Conservation (phyloP, 23 tunicate genomes). For the Trididemnum clinides region DNA sequence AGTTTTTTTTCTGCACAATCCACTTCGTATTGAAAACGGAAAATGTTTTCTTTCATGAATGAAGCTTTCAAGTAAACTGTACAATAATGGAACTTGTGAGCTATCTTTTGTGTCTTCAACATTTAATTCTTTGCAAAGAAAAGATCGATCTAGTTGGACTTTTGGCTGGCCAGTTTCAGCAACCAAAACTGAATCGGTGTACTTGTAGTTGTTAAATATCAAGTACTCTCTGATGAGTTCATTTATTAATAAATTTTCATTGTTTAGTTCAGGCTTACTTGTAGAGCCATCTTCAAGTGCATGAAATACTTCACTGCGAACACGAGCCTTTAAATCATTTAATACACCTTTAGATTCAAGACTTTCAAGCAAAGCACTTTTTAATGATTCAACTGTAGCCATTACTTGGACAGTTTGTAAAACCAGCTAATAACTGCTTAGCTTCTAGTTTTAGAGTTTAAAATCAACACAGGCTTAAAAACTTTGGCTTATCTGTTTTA, state of each 20-base stretch:
- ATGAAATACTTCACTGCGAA: constrained; percentile 82
- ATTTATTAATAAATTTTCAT: constrained; percentile 84
- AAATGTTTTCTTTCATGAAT: background rate
- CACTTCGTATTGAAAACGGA: background rate
- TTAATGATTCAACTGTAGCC: constrained; percentile 88
- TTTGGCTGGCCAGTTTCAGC: constrained; percentile 90
- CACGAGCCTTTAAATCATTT: constrained; percentile 65
- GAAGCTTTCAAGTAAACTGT: constrained; percentile 55
- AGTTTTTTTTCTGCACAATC: background rate
- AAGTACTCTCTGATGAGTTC: constrained; percentile 91
- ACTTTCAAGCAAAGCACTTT: constrained; percentile 65
- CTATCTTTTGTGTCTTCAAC: constrained; percentile 51
- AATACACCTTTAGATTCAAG: constrained; percentile 77
- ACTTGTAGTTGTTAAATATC: constrained; percentile 80
- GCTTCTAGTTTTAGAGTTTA: too few relatives aligned
- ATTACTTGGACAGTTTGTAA: too few relatives aligned
- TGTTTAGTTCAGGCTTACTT: constrained; percentile 65
- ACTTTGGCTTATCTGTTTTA: too few relatives aligned
- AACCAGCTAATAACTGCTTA: too few relatives aligned
- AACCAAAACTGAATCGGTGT: constrained; percentile 83
- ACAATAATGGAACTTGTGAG: constrained; percentile 68
- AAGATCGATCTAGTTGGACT: constrained; percentile 69
- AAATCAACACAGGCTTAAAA: too few relatives aligned
- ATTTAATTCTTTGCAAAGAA: constrained; percentile 82
- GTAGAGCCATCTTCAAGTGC: constrained; percentile 69